These are phyloP conservation scores for Drosophila formosana DNA, from an alignment of 2,888 invertebrate species.

Conservation along the genomic window DNA sequence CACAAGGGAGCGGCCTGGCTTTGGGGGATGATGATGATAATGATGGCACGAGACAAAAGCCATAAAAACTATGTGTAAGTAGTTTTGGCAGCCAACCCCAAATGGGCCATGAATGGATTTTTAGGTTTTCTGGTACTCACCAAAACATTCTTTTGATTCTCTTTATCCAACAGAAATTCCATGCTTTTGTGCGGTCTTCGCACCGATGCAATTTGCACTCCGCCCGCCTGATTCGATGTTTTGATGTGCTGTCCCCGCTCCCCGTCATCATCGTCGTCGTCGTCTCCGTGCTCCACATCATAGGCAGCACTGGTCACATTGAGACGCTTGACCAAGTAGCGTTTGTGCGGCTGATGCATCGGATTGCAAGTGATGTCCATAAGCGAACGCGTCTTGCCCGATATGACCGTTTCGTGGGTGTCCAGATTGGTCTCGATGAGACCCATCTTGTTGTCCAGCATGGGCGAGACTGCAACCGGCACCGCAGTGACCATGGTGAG, in stretches of 20 bases:
- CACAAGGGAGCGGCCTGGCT: constrained; percentile 42
- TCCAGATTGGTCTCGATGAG: constrained; percentile 96
- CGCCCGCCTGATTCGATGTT: constrained; percentile 70
- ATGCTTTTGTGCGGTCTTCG: constrained; percentile 93
- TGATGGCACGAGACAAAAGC: constrained; percentile 57
- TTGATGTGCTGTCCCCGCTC: constrained; percentile 80
- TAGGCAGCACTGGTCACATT: constrained; percentile 67
- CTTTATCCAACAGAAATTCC: constrained; percentile 97
- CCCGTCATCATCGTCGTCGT: constrained; percentile 56
- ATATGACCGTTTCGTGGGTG: constrained; percentile 89
- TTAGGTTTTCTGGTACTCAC: constrained; percentile 87
- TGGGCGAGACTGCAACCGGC: constrained; percentile 54
- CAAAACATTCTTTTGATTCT: constrained; percentile 94
- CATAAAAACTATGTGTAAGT: constrained; percentile 59
- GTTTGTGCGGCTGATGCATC: constrained; percentile 57
- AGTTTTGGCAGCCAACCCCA: constrained; percentile 32
- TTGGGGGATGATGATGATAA: constrained; percentile 40
- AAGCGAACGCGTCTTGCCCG: constrained; percentile 88
- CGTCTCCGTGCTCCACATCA: constrained; percentile 53
- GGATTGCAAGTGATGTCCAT: constrained; percentile 87
- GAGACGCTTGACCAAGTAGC: constrained; percentile 72
- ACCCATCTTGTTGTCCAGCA: constrained; percentile 86
- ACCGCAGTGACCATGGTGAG: constrained; percentile 68
- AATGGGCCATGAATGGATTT: constrained; percentile 10
- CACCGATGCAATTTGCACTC: constrained; percentile 82